These are phyloP conservation scores for Ceuthmochares aereus DNA, from an alignment of 2,113 vertebrate species.

Conservation along the genomic window DNA sequence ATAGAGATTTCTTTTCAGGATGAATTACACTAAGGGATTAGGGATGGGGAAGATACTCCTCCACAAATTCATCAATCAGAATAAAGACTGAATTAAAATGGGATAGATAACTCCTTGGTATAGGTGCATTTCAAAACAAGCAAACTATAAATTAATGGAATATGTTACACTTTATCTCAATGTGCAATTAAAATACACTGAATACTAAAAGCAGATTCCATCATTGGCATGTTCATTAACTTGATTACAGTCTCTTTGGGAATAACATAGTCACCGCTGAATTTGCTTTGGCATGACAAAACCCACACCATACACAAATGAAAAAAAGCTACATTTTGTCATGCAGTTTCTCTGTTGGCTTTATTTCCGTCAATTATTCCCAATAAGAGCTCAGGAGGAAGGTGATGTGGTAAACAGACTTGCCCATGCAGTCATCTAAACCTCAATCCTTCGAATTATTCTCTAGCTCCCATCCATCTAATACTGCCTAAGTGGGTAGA, in stretches of 20 bases:
- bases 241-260: neutral
- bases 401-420: neutral
- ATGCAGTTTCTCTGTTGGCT: neutral
- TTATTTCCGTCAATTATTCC: neutral
- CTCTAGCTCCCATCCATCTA: neutral
- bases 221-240: neutral
- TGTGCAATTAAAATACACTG: neutral
- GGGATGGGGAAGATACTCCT: neutral
- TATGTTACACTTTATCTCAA: neutral
- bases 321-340: neutral
- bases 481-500: neutral
- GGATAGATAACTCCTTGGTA: neutral
- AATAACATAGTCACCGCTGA: neutral
- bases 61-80: neutral
- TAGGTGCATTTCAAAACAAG: neutral
- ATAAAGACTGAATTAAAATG: neutral
- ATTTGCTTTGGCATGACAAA: neutral
- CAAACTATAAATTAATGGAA: neutral
- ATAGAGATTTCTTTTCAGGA: neutral
- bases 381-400: neutral
- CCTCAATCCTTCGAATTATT: neutral
- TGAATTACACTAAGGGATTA: neutral
- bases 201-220: neutral
- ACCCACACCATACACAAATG: too few species aligned
- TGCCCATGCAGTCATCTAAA: neutral